A percentile compares a stretch with the other conserved stretches of the same genome.
These are phyloP conservation scores for Chaetophractus vellerosus DNA, from an alignment of 2,797 vertebrate species.

Conservation along the genomic window DNA sequence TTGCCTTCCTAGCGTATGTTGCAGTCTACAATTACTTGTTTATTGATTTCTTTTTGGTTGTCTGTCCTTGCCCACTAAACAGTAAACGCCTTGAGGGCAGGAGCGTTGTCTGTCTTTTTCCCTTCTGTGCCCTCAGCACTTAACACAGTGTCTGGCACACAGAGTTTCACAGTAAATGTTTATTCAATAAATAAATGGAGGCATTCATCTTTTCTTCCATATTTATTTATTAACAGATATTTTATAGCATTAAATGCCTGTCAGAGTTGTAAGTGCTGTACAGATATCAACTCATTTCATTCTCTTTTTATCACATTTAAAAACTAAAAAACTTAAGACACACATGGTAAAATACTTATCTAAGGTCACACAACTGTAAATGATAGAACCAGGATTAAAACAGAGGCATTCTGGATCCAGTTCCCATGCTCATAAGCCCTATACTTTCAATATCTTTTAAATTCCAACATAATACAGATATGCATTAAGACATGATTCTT, in stretches of 20 bases:
- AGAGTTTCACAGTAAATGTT: no score
- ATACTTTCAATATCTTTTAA: neutral
- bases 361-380: neutral
- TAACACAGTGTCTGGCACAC: no score
- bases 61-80: neutral
- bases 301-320: constrained; percentile 26
- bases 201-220: neutral
- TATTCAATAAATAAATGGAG: no score
- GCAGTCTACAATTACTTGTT: neutral
- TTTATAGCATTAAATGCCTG: neutral
- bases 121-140: no score
- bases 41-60: neutral
- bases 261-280: neutral
- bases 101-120: no score
- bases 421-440: neutral
- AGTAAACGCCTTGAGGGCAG: neutral
- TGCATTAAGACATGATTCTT: neutral
- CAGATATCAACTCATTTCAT: constrained; percentile 16
- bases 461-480: neutral
- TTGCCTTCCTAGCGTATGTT: neutral
- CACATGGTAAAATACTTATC: neutral
- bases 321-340: constrained; percentile 19
- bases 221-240: constrained; percentile 31
- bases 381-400: neutral
- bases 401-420: neutral